These are phyloP conservation scores for Ariopsis seemanni DNA, from an alignment of 2,113 vertebrate species.

Conservation along the genomic window DNA sequence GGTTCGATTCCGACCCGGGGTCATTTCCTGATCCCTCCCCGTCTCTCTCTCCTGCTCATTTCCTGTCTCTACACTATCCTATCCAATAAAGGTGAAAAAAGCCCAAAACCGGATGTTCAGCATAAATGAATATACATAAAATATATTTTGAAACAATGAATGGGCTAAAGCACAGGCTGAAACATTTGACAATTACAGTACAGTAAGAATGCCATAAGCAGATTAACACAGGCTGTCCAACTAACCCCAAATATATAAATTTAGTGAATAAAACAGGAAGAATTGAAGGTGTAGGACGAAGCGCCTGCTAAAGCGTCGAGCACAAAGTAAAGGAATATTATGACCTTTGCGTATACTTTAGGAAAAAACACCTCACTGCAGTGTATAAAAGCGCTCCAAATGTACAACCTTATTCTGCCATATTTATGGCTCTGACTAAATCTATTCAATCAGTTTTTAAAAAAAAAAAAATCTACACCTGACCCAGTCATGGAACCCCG, in stretches of 20 bases:
- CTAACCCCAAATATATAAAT: background rate
- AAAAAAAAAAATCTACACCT: background rate
- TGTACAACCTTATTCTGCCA: background rate
- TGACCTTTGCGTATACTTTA: background rate
- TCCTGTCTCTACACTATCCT: too few species aligned
- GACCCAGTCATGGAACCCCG: background rate
- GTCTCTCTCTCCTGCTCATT: too few species aligned
- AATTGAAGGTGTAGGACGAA: background rate
- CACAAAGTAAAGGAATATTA: background rate
- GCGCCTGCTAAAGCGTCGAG: background rate
- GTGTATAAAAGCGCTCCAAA: background rate
- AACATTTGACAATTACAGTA: too few species aligned
- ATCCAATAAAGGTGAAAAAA: too few species aligned
- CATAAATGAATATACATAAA: background rate
- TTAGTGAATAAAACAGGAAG: background rate
- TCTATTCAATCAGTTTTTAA: background rate
- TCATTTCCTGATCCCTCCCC: too few species aligned
- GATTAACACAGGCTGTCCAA: too few species aligned
- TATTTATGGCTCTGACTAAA: background rate
- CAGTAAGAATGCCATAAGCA: too few species aligned
- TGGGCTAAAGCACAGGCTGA: too few species aligned
- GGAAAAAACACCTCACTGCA: background rate
- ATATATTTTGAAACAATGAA: too few species aligned
- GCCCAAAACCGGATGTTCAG: background rate
- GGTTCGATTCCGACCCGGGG: too few species aligned